phyloP scores from a whole-genome alignment of 2,113 vertebrate genomes.

The Ascaphus truei region DNA sequence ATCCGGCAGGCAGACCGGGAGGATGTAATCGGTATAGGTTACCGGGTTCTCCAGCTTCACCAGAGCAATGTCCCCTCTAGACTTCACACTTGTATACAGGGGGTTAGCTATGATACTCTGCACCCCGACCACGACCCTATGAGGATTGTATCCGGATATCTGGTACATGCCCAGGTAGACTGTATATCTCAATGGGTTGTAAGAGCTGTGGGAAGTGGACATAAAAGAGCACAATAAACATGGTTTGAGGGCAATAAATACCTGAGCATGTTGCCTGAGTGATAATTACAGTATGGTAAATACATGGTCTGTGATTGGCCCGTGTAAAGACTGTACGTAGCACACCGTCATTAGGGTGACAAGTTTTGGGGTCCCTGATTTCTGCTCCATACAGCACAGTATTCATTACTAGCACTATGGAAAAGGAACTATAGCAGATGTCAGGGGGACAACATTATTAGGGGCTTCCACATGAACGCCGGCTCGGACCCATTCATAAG shows the following conservation, averaged over 20 bases:
- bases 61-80: constrained; percentile 86
- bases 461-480: no score
- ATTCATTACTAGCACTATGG: no score
- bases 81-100: constrained; percentile 75
- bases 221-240: neutral
- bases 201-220: neutral
- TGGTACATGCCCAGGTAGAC: constrained; percentile 78
- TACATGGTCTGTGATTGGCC: no score
- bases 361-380: neutral
- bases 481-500: no score
- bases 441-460: no score
- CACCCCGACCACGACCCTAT: constrained; percentile 74
- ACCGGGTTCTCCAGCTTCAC: constrained; percentile 76
- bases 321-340: no score
- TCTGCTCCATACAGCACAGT: no score
- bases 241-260: no score
- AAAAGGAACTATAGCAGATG: no score
- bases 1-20: constrained; percentile 78
- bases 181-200: neutral
- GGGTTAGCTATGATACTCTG: constrained; percentile 74
- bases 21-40: constrained; percentile 57
- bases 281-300: no score
- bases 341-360: neutral
- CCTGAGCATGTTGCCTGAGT: no score
- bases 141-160: constrained; percentile 60